Evolutionary conservation across 2,113 vertebrate genomes (phyloP).

Genomic region (Vidua macroura): DNA sequence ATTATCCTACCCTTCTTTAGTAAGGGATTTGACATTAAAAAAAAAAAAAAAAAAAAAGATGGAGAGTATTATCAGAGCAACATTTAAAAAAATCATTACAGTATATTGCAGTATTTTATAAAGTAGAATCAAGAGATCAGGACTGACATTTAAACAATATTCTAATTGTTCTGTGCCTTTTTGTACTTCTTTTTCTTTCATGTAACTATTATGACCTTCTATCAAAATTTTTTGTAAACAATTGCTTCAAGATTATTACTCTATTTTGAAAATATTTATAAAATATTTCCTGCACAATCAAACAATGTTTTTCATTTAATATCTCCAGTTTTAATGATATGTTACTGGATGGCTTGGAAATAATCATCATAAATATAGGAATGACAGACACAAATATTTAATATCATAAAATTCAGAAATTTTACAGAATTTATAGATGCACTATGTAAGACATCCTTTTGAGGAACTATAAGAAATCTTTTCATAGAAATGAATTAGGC

Average conservation of each 20-base stretch:
- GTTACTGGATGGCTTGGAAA: constrained; percentile 44
- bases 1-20: background rate
- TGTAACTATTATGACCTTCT: constrained; percentile 7
- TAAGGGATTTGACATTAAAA: background rate
- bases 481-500: constrained; percentile 35
- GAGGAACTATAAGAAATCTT: constrained; percentile 56
- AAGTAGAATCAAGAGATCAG: background rate
- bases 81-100: background rate
- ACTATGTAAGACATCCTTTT: constrained; percentile 14
- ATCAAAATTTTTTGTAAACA: constrained; percentile 22
- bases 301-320: constrained; percentile 45
- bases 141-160: background rate
- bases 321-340: constrained; percentile 62
- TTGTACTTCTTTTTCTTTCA: background rate
- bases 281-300: constrained; percentile 54
- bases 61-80: background rate
- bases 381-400: constrained; percentile 38
- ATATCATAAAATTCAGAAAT: constrained; percentile 26
- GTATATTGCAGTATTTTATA: background rate
- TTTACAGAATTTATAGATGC: constrained; percentile 12
- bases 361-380: constrained; percentile 55
- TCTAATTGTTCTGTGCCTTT: background rate
- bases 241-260: constrained; percentile 46
- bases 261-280: constrained; percentile 32
- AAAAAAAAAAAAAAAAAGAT: background rate